These are phyloP conservation scores for Heliconius nattereri DNA, from an alignment of 1,140 invertebrate genomes.

Conservation along the genomic window DNA sequence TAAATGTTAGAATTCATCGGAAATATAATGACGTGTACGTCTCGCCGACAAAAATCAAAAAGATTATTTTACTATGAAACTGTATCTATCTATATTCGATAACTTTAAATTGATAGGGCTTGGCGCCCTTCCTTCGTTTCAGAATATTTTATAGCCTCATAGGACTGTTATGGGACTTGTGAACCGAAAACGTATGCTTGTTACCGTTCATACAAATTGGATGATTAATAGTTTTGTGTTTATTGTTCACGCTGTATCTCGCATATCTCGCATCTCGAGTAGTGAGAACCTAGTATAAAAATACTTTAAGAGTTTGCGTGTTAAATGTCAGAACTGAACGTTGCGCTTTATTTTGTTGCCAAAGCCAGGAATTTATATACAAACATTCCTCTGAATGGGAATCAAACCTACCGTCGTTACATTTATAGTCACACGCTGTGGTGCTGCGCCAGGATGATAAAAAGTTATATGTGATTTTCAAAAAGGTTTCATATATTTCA, in stretches of 20 bases:
- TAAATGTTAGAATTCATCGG: slow-evolving; percentile 42
- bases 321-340: too few species aligned
- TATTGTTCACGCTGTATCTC: neutral
- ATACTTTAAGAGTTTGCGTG: too few species aligned
- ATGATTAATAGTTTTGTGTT: neutral
- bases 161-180: neutral
- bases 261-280: too few species aligned
- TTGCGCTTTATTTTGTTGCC: too few species aligned
- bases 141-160: neutral
- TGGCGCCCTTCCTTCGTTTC: slow-evolving; percentile 16
- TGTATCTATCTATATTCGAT: neutral
- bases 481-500: too few species aligned
- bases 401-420: too few species aligned
- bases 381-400: too few species aligned
- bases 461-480: too few species aligned
- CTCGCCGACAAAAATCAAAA: slow-evolving; percentile 38
- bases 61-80: slow-evolving; percentile 17
- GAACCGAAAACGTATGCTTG: neutral
- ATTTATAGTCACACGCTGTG: too few species aligned
- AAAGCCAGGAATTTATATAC: too few species aligned
- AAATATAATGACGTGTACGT: slow-evolving; percentile 36
- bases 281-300: too few species aligned
- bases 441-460: too few species aligned
- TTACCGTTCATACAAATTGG: neutral
- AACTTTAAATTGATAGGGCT: slow-evolving; percentile 15